phyloP scores from a whole-genome alignment of 2,113 vertebrate genomes.

The Tylochromis polylepis region DNA sequence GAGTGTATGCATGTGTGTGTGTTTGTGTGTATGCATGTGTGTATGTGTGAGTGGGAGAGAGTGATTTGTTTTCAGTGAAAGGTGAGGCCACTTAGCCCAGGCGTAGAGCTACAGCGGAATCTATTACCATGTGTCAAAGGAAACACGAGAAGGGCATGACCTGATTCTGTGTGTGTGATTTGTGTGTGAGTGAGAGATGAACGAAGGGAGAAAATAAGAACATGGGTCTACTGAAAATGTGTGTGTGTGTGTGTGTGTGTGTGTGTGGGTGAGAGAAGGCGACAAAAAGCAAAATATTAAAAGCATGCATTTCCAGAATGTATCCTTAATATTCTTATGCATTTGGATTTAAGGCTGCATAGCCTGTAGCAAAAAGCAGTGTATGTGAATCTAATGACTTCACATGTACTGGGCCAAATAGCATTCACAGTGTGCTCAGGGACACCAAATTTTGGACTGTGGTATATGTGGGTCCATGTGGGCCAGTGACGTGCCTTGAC shows the following conservation, averaged over 20 bases:
- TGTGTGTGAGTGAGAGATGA: constrained; percentile 1
- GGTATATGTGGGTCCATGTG: not conserved
- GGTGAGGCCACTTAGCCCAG: constrained; percentile 92
- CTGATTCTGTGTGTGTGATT: constrained; percentile 49
- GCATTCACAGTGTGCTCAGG: not conserved
- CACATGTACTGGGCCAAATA: not conserved
- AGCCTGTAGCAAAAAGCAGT: not conserved
- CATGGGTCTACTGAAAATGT: not conserved
- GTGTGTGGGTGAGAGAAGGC: not conserved
- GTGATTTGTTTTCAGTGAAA: constrained; percentile 99
- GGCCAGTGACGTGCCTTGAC: not conserved
- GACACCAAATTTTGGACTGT: not conserved
- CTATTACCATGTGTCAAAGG: constrained; percentile 98
- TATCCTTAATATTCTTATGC: constrained; percentile 23
- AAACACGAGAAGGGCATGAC: constrained; percentile 91
- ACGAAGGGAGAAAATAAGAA: not conserved
- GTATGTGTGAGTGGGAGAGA: constrained; percentile 35
- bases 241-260: not conserved
- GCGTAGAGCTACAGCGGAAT: constrained; percentile 88
- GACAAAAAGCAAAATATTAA: not conserved
- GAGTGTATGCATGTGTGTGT: not conserved
- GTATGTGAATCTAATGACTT: not conserved
- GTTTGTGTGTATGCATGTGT: not conserved
- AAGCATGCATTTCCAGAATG: not conserved
- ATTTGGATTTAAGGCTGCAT: constrained; percentile 8